These are phyloP conservation scores for Bothrops jararaca DNA, from an alignment of 2,113 vertebrate species.

Conservation along the genomic window DNA sequence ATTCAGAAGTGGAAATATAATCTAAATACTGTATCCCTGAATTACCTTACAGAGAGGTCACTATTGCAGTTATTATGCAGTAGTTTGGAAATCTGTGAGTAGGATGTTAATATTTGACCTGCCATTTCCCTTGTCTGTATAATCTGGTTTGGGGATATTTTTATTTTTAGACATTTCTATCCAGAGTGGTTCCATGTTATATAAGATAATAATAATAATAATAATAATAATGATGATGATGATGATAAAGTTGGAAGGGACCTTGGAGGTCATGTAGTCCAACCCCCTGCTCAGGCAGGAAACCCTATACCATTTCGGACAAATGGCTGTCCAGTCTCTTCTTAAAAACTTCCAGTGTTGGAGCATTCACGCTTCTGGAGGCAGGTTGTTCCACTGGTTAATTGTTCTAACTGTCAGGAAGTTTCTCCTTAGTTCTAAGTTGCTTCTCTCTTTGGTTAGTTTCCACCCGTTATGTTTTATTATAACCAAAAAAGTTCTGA, in stretches of 20 bases:
- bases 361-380: no score
- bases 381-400: no score
- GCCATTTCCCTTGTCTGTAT: neutral
- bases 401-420: no score
- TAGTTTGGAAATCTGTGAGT: neutral
- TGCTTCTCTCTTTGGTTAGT: no score
- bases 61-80: neutral
- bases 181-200: neutral
- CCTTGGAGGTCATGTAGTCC: no score
- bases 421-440: no score
- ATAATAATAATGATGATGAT: no score
- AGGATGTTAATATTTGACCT: neutral
- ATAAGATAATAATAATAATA: neutral
- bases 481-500: neutral
- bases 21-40: neutral
- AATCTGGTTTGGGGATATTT: neutral
- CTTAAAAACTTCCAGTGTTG: no score
- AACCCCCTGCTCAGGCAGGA: no score
- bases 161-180: neutral
- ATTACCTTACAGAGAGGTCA: neutral
- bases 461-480: neutral
- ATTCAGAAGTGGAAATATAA: neutral
- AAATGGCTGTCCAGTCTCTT: no score
- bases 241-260: no score
- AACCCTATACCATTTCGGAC: no score